Evolutionary conservation across 1,140 invertebrate species (phyloP).

Genomic region (Drosophila ambigua): DNA sequence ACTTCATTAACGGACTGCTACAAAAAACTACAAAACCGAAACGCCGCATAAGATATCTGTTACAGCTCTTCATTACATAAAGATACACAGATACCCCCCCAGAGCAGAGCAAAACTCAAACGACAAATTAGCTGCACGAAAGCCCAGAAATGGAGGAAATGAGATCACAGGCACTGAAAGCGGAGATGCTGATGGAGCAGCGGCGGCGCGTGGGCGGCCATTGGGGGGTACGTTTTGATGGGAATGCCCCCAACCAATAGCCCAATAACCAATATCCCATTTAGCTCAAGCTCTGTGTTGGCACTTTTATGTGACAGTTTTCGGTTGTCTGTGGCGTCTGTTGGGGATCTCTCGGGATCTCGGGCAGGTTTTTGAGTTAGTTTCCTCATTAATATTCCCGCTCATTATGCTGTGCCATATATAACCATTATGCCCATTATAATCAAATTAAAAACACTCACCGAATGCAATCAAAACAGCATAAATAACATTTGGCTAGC

Average conservation of each 20-base stretch:
- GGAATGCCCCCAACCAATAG: background rate
- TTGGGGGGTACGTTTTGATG: slow-evolving; percentile 8
- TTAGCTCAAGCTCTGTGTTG: slow-evolving; percentile 38
- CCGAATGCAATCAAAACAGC: slow-evolving; percentile 76
- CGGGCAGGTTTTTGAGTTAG: slow-evolving; percentile 22
- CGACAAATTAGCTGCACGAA: slow-evolving; percentile 30
- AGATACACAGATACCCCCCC: background rate
- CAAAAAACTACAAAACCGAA: slow-evolving; percentile 54
- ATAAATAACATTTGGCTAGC: slow-evolving; percentile 68
- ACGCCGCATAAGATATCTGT: slow-evolving; percentile 34
- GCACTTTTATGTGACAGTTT: slow-evolving; percentile 70
- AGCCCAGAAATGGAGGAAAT: background rate
- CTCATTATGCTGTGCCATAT: slow-evolving; percentile 67
- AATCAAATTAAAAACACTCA: slow-evolving; percentile 80
- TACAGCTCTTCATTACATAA: slow-evolving; percentile 66
- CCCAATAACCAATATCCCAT: slow-evolving; percentile 61
- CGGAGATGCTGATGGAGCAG: slow-evolving; percentile 3
- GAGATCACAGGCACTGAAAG: slow-evolving; percentile 3
- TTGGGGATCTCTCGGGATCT: background rate
- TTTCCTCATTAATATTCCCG: slow-evolving; percentile 59
- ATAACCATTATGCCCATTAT: slow-evolving; percentile 74
- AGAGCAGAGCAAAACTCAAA: background rate
- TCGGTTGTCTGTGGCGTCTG: slow-evolving; percentile 1
- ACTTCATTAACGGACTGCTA: slow-evolving; percentile 61
- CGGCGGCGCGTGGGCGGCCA: slow-evolving; percentile 37